Conservation (phyloP, 2,113 vertebrate species). For the rabbit (Oryctolagus cuniculus) region mOryCun1.1 NC_091438.1:101164501-101165000, state of each 20-base stretch:
- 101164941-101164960: not conserved
- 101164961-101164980: not conserved
- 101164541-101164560: not conserved
- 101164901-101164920: not conserved
- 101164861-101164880: conserved; percentile 12
- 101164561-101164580: not conserved
- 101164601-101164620: not conserved
- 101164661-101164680: not conserved
- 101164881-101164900: not conserved
- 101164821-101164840: not conserved
- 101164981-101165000: not conserved
- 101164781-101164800: not conserved
- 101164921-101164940: conserved; percentile 28
- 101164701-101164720: conserved; percentile 11
- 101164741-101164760: not conserved
- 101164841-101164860: conserved; percentile 11
- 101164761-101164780: not conserved
- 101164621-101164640: not conserved
- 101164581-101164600: not conserved
- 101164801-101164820: not conserved
- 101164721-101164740: not conserved
- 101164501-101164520: not conserved
- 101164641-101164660: not conserved
- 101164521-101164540: not conserved
- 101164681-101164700: not conserved